Evolutionary conservation across 1,140 invertebrate genomes (phyloP), one percentile per base, ranked within the genome.

Genomic region (Drosophila pandora): DNA sequence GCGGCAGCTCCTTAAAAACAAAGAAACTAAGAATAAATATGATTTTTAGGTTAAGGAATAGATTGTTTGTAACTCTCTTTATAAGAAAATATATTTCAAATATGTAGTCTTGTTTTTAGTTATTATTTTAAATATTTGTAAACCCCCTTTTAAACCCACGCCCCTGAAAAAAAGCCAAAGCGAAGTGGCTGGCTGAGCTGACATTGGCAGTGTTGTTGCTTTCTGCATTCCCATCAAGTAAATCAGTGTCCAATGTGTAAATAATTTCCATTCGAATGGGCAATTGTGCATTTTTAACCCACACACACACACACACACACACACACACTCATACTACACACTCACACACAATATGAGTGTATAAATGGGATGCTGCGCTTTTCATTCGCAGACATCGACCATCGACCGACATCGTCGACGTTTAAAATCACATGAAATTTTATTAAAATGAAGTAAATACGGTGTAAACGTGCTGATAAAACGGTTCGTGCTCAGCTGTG

Each of bases 391-490:
- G 82, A 76, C 77, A 79, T 87, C 77, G 52, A 67, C 83, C 72
- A 75, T 81, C 77, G 50, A 72, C 82, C 71, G 79, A 76, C 77
- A 79, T 81, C 78, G 56, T 32, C 58, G 41, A 76, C 83, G 83
- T 87, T 87, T 88, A 88, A 88, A 90, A 82, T 84, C 80, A 82
- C 77, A 90, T 90, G 88, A 90, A 90, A 90, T 90, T 90, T 88
- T 90, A 88, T 90, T 90, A 89, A 89, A 89, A 90, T 89, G 89
- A 90, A 90, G 89, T 90, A 90, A 90, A 90, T 90, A 90, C 78
- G 89, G 89, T 90, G 89, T 90, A 90, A 90, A 90, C 83, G 80
- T 89, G 89, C 89, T 89, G 89, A 90, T 90, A 90, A 90, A 88
- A 89, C 76, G 79, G 60, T 88, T 79, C 79, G 84, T 87, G 82